Evolutionary conservation across 1,140 invertebrate genomes (phyloP), one percentile per base, ranked within the genome.

Genomic region (Drosophila chauvacae): DNA sequence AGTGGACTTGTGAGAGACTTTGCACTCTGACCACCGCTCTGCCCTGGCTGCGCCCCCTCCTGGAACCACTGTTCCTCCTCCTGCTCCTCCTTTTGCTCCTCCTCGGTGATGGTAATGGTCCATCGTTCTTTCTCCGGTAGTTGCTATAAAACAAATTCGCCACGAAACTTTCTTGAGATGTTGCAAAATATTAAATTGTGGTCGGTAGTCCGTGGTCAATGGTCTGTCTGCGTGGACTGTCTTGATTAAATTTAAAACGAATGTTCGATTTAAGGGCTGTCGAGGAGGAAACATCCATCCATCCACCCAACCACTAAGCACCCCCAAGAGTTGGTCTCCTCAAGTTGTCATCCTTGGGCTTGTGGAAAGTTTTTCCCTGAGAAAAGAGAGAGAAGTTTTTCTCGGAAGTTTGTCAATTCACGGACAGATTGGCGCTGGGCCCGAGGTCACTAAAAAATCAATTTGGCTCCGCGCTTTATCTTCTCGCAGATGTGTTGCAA

Each of bases 1-100:
- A 86, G 82, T 87, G 82, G 83, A 79, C 83, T 86, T 86, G 79
- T 39, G 65, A 78, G 79, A 75, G 70, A 86, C 79, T 86, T 83
- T 87, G 72, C 73, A 80, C 83, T 70, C 82, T 73, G 75, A 64
- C 81, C 60, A 47, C 48, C 33, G 16, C 26, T 37, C 23, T 47
- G 26, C 4, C 26, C 26, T 28, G 26, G 2, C 47, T n/a, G 47
- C 1, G 10, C 14, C 42, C 9, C 11, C 16, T n/a, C 9, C 26
- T n/a, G 4, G 20, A 14, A 37, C 23, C 30, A 13, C 35, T 26
- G 1, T 42, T 61, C 57, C n/a, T 44, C 16, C 39, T 39, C 0
- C 16, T n/a, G 6, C 14, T n/a, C 23, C 14, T n/a, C 45, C 11
- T 33, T 11, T 16, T 30, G 4, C 28, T 33, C 48, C 16, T 7